phyloP scores from a whole-genome alignment of 2,797 vertebrate genomes.

The Poeciliopsis presidionis region DNA sequence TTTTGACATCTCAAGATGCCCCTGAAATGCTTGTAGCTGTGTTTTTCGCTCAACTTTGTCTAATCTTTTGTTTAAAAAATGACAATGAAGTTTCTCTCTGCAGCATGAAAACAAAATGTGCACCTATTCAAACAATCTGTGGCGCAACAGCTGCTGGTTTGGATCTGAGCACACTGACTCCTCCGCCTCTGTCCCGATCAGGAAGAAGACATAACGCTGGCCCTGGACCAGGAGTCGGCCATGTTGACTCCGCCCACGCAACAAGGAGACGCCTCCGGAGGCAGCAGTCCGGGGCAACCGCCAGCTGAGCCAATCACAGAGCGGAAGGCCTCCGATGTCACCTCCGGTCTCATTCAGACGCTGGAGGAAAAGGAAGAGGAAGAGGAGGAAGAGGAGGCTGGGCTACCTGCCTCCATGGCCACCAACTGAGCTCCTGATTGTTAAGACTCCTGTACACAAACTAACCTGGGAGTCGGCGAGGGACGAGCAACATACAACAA shows the following conservation, averaged over 20 bases:
- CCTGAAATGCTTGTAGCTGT: background rate
- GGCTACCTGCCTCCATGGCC: slow-evolving; percentile 56
- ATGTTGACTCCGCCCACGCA: slow-evolving; percentile 90
- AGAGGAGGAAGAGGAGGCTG: slow-evolving; percentile 70
- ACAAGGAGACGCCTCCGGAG: slow-evolving; percentile 87
- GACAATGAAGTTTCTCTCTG: background rate
- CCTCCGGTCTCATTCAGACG: slow-evolving; percentile 88
- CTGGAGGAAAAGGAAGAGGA: slow-evolving; percentile 90
- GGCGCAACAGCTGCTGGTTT: slow-evolving; percentile 3
- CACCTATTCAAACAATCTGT: background rate
- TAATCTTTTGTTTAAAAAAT: background rate
- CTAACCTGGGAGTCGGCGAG: slow-evolving; percentile 59
- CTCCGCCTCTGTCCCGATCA: slow-evolving; percentile 47
- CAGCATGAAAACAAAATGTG: background rate
- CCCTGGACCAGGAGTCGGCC: slow-evolving; percentile 90
- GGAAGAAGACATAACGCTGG: slow-evolving; percentile 91
- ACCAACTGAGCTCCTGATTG: slow-evolving; percentile 77
- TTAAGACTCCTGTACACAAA: slow-evolving; percentile 63
- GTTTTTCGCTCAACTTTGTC: background rate
- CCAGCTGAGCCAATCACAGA: slow-evolving; percentile 80
- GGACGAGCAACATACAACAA: slow-evolving; percentile 67
- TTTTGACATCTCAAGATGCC: background rate
- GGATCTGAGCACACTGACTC: slow-evolving; percentile 9
- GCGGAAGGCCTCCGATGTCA: slow-evolving; percentile 90
- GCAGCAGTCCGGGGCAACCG: slow-evolving; percentile 86